Base-by-base conservation (phyloP, 2,888 invertebrate species). In the Ennomos fuscantarius region DNA sequence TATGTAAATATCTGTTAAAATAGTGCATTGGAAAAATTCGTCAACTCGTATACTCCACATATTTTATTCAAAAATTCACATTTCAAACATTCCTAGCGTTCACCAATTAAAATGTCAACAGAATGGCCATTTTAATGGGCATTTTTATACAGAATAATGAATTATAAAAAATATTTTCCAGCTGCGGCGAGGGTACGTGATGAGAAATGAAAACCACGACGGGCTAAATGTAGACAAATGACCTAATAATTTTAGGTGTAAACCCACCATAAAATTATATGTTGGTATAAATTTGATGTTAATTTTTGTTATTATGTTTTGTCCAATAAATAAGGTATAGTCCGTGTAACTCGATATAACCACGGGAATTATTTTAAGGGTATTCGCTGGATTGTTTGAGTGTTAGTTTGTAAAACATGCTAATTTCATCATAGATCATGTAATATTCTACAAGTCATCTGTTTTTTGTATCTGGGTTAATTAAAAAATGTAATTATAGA, bases 141-240 rank as follows among this genome's bases (percentile, higher is more conserved):
- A 15, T 55, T 63, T 63, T 51, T 60, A 51, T 36, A 41, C 31
- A 36, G 34, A 35, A 55, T 60, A 59, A 65, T 63, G 63, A 50
- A 62, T 62, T 40, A 58, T 58, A 32, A 44, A 55, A 57, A 55
- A 57, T 57, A 63, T 65, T 63, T 54, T 53, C 62, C 63, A 60
- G 47, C 53, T 53, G 60, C 42, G 53, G 62, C 36, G 24, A 24
- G 24, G 24, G 55, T 49, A 62, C 63, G 67, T 65, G 63, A 68
- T 62, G 62, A 55, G 62, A 67, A 67, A 67, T 63, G 51, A 55
- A 63, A 67, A 62, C 60, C 59, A 40, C 54, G 44, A 31, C 43
- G 60, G 60, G 53, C 56, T 63, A 55, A 62, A 68, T 68, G 62
- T 65, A 62, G 67, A 68, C 57, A 65, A 68, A 68, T 65, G 60